These are phyloP conservation scores for Achlya flavicornis DNA, from an alignment of 2,888 invertebrate genomes.

Conservation along the genomic window DNA sequence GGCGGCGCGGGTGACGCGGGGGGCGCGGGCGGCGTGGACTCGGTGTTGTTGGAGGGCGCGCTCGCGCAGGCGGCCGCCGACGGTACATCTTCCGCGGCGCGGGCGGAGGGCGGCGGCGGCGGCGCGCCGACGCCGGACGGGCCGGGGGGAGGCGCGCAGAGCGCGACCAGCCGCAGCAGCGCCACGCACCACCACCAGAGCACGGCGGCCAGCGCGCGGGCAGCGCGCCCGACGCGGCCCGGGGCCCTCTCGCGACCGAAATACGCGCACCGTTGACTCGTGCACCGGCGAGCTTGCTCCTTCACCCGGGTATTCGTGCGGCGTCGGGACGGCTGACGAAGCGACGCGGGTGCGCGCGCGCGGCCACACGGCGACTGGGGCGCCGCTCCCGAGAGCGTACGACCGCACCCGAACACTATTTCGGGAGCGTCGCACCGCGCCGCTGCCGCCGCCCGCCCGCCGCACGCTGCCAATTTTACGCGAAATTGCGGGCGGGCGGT, in stretches of 20 bases:
- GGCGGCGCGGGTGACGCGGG: no score
- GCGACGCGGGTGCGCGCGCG: slow-evolving; percentile 82
- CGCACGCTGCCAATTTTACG: slow-evolving; percentile 83
- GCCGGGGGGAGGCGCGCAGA: slow-evolving; percentile 79
- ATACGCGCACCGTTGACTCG: slow-evolving; percentile 77
- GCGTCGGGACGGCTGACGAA: slow-evolving; percentile 67
- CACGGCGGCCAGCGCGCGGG: slow-evolving; percentile 83
- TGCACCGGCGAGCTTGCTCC: slow-evolving; percentile 64
- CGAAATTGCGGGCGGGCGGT: slow-evolving; percentile 84
- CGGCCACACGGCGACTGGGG: slow-evolving; percentile 82
- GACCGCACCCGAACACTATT: slow-evolving; percentile 83
- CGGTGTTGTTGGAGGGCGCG: slow-evolving; percentile 73
- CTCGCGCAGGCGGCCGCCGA: slow-evolving; percentile 74
- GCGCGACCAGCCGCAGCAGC: slow-evolving; percentile 82
- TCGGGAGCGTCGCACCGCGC: slow-evolving; percentile 81
- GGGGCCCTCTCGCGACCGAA: slow-evolving; percentile 78
- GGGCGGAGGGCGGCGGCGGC: slow-evolving; percentile 73
- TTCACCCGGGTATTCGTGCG: slow-evolving; percentile 65
- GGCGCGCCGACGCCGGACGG: slow-evolving; percentile 66
- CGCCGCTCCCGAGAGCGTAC: slow-evolving; percentile 76
- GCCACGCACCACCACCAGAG: slow-evolving; percentile 83
- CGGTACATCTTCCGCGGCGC: slow-evolving; percentile 76
- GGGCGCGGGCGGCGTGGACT: slow-evolving; percentile 51
- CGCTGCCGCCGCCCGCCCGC: slow-evolving; percentile 78
- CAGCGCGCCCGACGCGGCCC: slow-evolving; percentile 79